phyloP scores from a whole-genome alignment of 1,140 invertebrate species.

The Eufriesea mexicana region DNA sequence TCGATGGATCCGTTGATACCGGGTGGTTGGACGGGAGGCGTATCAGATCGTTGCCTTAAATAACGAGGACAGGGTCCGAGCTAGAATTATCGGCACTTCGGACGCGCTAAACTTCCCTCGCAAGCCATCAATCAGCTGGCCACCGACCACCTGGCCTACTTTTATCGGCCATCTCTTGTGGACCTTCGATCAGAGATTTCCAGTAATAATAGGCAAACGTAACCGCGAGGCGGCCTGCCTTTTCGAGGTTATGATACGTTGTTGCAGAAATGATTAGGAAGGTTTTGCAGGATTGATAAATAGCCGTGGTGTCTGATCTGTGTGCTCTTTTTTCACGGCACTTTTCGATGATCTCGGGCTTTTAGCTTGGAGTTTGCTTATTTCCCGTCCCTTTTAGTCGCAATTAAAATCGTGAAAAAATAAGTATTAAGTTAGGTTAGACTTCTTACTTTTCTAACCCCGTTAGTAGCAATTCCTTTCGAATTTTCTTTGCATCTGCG shows the following conservation, averaged over 20 bases:
- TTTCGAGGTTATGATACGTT: constrained; percentile 1
- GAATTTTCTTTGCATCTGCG: too few species aligned
- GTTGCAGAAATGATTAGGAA: not conserved
- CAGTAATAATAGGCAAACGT: constrained; percentile 66
- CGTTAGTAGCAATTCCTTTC: too few species aligned
- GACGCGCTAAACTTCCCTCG: constrained; percentile 66
- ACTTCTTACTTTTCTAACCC: too few species aligned
- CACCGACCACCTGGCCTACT: constrained; percentile 63
- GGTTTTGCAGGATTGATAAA: not conserved
- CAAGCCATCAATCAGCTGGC: constrained; percentile 63
- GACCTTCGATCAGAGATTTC: constrained; percentile 60
- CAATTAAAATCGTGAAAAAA: too few species aligned
- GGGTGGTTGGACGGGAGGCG: constrained; percentile 3
- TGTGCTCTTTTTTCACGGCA: not conserved
- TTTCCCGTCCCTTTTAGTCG: too few species aligned
- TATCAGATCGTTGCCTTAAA: constrained; percentile 61
- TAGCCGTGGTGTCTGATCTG: not conserved
- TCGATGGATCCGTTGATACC: constrained; percentile 54
- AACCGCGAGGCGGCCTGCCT: constrained; percentile 26
- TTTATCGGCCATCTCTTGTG: constrained; percentile 63
- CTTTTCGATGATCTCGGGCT: too few species aligned
- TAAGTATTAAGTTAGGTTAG: too few species aligned
- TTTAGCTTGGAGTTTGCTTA: too few species aligned
- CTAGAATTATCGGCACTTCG: constrained; percentile 71
- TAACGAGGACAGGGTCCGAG: constrained; percentile 57